Evolutionary conservation across 1,140 invertebrate species (phyloP).

Genomic region (Saxidomus purpurata): DNA sequence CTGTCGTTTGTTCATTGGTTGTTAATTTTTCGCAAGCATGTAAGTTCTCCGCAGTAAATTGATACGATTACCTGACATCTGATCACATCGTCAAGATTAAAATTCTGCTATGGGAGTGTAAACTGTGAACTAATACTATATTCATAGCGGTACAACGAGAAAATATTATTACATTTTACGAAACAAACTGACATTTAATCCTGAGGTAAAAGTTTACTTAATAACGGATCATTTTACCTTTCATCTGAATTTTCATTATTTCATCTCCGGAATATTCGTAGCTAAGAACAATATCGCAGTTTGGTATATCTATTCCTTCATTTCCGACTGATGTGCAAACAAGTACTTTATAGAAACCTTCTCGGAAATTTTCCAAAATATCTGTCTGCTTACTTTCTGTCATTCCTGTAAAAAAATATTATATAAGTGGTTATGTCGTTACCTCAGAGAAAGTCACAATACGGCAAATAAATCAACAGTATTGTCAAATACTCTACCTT

Average conservation of each 20-base stretch:
- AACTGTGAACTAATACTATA: background rate
- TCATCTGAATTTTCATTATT: slow-evolving; percentile 64
- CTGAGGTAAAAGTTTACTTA: background rate
- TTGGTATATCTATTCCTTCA: slow-evolving; percentile 62
- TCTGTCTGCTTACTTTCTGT: slow-evolving; percentile 50
- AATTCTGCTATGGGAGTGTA: background rate
- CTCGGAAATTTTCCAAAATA: slow-evolving; percentile 11
- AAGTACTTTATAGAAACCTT: slow-evolving; percentile 35
- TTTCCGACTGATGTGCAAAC: slow-evolving; percentile 62
- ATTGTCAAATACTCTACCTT: background rate
- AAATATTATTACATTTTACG: background rate
- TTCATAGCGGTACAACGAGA: background rate
- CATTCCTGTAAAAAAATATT: background rate
- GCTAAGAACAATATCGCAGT: slow-evolving; percentile 52
- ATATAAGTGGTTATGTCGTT: too few relatives aligned
- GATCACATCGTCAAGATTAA: too few relatives aligned
- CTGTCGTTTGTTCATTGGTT: too few relatives aligned
- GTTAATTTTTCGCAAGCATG: too few relatives aligned
- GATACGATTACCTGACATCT: too few relatives aligned
- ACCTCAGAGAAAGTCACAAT: too few relatives aligned
- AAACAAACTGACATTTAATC: background rate
- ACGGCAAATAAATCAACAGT: background rate
- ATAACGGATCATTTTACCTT: slow-evolving; percentile 23
- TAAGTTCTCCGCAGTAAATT: too few relatives aligned
- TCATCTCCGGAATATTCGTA: slow-evolving; percentile 62